Evolutionary conservation across 2,888 invertebrate species (phyloP).

Genomic region (Xiphydria camelus): DNA sequence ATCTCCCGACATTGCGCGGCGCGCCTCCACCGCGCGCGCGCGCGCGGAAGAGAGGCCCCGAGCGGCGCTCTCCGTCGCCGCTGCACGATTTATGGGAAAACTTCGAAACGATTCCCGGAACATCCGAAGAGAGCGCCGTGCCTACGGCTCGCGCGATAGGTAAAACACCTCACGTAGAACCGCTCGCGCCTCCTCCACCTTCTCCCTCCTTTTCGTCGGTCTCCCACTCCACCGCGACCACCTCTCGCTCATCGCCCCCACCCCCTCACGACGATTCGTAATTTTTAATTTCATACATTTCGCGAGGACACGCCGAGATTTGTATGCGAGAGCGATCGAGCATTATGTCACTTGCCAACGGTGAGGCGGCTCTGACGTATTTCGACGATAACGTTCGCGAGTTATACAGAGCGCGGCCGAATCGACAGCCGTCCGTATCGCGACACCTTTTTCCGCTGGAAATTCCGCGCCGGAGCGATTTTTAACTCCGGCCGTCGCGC

Average conservation of each 20-base stretch:
- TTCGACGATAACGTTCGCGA: constrained; percentile 27
- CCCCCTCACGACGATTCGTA: background rate
- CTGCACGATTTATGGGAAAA: constrained; percentile 43
- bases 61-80: constrained; percentile 18
- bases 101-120: constrained; percentile 34
- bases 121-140: too few relatives aligned
- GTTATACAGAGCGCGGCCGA: too few relatives aligned
- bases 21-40: constrained; percentile 7
- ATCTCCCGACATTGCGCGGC: constrained; percentile 33
- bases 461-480: too few relatives aligned
- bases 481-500: too few relatives aligned
- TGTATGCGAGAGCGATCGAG: constrained; percentile 34
- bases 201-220: too few relatives aligned
- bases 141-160: constrained; percentile 23
- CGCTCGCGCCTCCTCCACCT: constrained; percentile 8
- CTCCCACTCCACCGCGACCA: too few relatives aligned
- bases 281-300: constrained; percentile 22
- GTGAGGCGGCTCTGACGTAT: constrained; percentile 22
- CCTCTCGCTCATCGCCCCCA: too few relatives aligned
- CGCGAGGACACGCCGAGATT: constrained; percentile 18
- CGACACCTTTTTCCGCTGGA: too few relatives aligned
- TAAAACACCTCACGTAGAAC: constrained; percentile 39
- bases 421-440: too few relatives aligned
- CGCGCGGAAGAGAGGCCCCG: constrained; percentile 16
- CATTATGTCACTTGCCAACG: constrained; percentile 43